Evolutionary conservation across 2,888 invertebrate genomes (phyloP).

Genomic region (Notocelia uddmanniana): DNA sequence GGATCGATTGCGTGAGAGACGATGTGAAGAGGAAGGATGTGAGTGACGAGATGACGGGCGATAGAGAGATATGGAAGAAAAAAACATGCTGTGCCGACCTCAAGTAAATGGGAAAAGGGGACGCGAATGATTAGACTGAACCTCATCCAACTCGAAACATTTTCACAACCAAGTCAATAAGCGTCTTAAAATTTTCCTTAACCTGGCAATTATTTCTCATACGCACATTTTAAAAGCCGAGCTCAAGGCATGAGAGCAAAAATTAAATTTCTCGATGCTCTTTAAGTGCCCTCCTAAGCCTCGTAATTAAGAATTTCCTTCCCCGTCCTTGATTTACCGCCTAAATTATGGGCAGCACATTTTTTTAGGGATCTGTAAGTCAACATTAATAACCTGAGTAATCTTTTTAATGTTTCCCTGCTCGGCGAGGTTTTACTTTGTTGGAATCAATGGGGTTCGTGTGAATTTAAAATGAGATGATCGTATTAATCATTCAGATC

Average conservation of each 20-base stretch:
- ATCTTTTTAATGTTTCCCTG: conserved; percentile 38
- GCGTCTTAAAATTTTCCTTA: background rate
- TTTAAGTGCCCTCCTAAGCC: conserved; percentile 64
- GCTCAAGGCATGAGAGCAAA: conserved; percentile 51
- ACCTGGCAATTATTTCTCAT: background rate
- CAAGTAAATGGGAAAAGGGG: no score
- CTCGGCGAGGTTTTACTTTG: conserved; percentile 1
- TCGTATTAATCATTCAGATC: conserved; percentile 13
- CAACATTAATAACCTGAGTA: conserved; percentile 41
- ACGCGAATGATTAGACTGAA: no score
- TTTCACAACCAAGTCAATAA: background rate
- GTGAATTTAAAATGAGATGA: conserved; percentile 25
- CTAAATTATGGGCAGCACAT: conserved; percentile 63
- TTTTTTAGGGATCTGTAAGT: conserved; percentile 44
- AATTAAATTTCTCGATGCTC: conserved; percentile 62
- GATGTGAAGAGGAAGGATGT: no score
- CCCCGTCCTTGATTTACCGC: conserved; percentile 70
- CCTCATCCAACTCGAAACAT: background rate
- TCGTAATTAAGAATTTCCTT: conserved; percentile 75
- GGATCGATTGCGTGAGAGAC: no score
- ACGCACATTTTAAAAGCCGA: conserved; percentile 17
- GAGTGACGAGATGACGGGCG: no score
- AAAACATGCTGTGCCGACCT: no score
- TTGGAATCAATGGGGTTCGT: conserved; percentile 25
- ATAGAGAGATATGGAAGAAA: no score